phyloP scores from a whole-genome alignment of 2,113 vertebrate species.

The Equus przewalskii region DNA sequence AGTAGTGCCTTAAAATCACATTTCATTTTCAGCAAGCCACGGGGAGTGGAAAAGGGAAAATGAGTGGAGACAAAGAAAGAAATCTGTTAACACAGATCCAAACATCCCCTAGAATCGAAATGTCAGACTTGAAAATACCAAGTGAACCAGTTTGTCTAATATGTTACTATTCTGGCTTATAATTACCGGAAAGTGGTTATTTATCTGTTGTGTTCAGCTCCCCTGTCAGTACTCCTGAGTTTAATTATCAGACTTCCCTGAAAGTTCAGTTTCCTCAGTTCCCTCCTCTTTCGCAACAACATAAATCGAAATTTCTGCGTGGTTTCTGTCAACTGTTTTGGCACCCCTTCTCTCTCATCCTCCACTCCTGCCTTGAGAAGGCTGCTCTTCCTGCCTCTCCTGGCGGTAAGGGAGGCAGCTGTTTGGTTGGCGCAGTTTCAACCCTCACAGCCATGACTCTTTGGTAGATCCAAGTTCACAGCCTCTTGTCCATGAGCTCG shows the following conservation, averaged over 20 bases:
- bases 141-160: constrained; percentile 77
- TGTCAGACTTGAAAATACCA: constrained; percentile 80
- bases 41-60: neutral
- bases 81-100: constrained; percentile 82
- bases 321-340: constrained; percentile 68
- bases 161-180: constrained; percentile 75
- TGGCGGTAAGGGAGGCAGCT: neutral
- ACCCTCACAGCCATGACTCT: neutral
- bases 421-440: neutral
- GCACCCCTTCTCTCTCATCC: neutral
- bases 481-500: neutral
- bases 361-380: neutral
- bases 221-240: constrained; percentile 76
- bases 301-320: constrained; percentile 78
- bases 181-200: constrained; percentile 81
- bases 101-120: constrained; percentile 82
- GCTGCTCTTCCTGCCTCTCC: neutral
- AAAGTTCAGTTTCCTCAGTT: constrained; percentile 80
- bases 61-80: constrained; percentile 73
- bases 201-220: constrained; percentile 83
- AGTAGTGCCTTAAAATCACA: neutral
- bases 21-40: neutral
- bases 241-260: constrained; percentile 83
- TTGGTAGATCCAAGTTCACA: neutral
- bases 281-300: constrained; percentile 68